phyloP scores from a whole-genome alignment of 2,888 invertebrate genomes.

The Panorpa germanica region DNA sequence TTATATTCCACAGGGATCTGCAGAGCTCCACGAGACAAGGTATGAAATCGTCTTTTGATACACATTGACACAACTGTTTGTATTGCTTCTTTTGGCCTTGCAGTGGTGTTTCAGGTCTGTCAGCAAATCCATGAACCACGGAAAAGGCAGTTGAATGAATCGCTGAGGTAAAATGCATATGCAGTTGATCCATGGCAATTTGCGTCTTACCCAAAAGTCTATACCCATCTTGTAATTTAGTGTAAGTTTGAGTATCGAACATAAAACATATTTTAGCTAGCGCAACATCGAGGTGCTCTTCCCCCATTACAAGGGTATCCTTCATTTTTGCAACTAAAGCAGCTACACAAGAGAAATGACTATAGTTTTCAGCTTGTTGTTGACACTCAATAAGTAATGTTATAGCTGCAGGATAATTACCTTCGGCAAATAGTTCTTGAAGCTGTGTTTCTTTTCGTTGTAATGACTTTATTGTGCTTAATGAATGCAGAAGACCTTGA shows the following conservation, averaged over 20 bases:
- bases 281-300: conserved; percentile 77
- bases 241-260: conserved; percentile 63
- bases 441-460: conserved; percentile 72
- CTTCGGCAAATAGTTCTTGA: conserved; percentile 59
- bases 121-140: conserved; percentile 29
- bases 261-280: conserved; percentile 55
- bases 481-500: conserved; percentile 55
- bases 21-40: conserved; percentile 71
- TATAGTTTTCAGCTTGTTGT: conserved; percentile 64
- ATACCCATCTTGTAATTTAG: conserved; percentile 74
- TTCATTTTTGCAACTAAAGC: conserved; percentile 72
- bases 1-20: conserved; percentile 66
- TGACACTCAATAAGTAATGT: conserved; percentile 76
- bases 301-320: conserved; percentile 78
- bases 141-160: conserved; percentile 62
- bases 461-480: conserved; percentile 64
- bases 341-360: conserved; percentile 81
- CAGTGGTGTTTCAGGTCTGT: conserved; percentile 23
- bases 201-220: conserved; percentile 77
- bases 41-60: conserved; percentile 21
- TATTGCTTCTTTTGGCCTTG: conserved; percentile 50
- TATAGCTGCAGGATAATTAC: conserved; percentile 80
- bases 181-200: conserved; percentile 83
- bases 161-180: conserved; percentile 87
- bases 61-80: conserved; percentile 50